These are phyloP conservation scores for Coccyzus lansbergi DNA, from an alignment of 2,797 vertebrate species.

Conservation along the genomic window DNA sequence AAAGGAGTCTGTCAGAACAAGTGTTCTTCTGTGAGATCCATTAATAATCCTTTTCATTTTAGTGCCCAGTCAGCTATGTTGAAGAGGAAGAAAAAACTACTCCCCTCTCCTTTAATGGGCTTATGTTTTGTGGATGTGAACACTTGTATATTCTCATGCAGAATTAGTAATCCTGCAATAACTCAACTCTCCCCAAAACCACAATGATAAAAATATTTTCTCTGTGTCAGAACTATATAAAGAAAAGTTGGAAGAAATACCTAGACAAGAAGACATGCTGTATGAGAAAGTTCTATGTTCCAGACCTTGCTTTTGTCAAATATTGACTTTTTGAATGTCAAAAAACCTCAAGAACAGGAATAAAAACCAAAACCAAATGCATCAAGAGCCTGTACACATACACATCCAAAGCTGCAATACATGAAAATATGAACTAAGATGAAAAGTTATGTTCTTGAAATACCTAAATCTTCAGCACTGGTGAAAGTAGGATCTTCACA, in stretches of 20 bases:
- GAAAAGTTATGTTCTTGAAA: neutral
- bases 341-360: neutral
- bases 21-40: neutral
- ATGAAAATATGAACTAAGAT: neutral
- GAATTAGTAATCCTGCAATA: neutral
- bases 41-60: neutral
- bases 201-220: neutral
- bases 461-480: neutral
- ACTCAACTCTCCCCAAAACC: neutral
- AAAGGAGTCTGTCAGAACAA: neutral
- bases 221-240: neutral
- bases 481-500: neutral
- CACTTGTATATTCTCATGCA: neutral
- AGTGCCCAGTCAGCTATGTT: neutral
- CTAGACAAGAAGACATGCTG: neutral
- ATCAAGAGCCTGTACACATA: neutral
- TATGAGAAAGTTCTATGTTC: neutral
- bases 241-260: neutral
- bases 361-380: neutral
- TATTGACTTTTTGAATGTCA: neutral
- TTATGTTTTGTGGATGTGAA: neutral
- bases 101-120: neutral
- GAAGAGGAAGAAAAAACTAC: neutral
- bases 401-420: neutral
- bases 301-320: neutral